These are phyloP conservation scores for Andrena camellia DNA, from an alignment of 2,888 invertebrate genomes.

Conservation along the genomic window DNA sequence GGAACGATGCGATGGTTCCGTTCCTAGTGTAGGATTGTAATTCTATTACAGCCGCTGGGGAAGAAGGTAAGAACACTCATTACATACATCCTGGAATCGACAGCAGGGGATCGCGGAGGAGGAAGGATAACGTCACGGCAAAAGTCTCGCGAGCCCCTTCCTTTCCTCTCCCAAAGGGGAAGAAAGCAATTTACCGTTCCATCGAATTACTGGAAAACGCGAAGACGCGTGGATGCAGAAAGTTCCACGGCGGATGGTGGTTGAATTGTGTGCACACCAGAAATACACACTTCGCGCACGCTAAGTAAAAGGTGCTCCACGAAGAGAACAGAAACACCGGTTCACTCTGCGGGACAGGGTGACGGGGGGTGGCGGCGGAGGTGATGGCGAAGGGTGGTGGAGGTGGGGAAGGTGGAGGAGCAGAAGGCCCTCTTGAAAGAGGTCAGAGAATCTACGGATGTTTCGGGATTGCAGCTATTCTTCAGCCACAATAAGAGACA, in stretches of 20 bases:
- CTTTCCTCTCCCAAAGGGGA: neutral
- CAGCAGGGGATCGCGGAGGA: slow-evolving; percentile 13
- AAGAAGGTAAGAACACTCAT: slow-evolving; percentile 56
- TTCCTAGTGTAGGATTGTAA: slow-evolving; percentile 28
- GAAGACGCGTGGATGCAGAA: slow-evolving; percentile 49
- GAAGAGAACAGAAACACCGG: slow-evolving; percentile 17
- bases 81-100: slow-evolving; percentile 53
- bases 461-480: slow-evolving; percentile 76
- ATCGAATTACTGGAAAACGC: slow-evolving; percentile 65
- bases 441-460: slow-evolving; percentile 70
- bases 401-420: neutral
- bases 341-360: neutral
- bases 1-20: neutral
- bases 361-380: neutral
- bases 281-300: slow-evolving; percentile 44
- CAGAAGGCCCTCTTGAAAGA: slow-evolving; percentile 61
- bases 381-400: neutral
- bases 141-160: slow-evolving; percentile 42
- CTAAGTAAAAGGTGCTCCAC: slow-evolving; percentile 40
- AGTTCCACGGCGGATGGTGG: slow-evolving; percentile 55
- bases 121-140: slow-evolving; percentile 15
- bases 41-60: slow-evolving; percentile 38
- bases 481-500: slow-evolving; percentile 75
- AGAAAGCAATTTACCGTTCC: slow-evolving; percentile 66
- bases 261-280: slow-evolving; percentile 48